Evolutionary conservation across 2,113 vertebrate species (phyloP).

Genomic region (Halcyon senegalensis): DNA sequence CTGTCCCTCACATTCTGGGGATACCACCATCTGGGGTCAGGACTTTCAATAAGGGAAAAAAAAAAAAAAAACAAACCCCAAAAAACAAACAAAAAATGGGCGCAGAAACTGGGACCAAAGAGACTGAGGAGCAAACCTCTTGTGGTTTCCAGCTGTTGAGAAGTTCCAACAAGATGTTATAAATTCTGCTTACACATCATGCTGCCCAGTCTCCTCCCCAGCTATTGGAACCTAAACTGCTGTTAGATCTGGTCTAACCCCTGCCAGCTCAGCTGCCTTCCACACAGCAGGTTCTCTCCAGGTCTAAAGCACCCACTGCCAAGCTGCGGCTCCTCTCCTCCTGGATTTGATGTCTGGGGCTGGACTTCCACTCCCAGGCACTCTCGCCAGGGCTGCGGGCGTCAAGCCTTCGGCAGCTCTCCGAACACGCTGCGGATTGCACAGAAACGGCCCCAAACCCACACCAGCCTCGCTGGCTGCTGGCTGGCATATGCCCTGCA

Average conservation of each 20-base stretch:
- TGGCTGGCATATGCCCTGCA: not conserved
- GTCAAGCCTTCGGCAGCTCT: fast-evolving
- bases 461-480: not conserved
- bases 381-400: not conserved
- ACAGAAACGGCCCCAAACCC: not conserved
- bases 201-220: not conserved
- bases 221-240: fast-evolving
- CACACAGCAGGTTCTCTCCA: fast-evolving
- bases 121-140: not conserved
- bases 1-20: not conserved
- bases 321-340: not conserved
- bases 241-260: not conserved
- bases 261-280: not conserved
- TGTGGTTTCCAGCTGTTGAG: not conserved
- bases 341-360: not conserved
- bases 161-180: not conserved
- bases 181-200: not conserved
- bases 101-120: not conserved
- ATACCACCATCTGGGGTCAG: not conserved
- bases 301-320: no score
- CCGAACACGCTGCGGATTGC: fast-evolving
- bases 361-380: not conserved
- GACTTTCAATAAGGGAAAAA: not conserved
- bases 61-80: not conserved
- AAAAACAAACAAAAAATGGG: no score